A percentile compares a stretch with the other conserved stretches of the same genome.
Evolutionary conservation across 2,797 vertebrate species (phyloP).

Genomic region (Falco berigora): DNA sequence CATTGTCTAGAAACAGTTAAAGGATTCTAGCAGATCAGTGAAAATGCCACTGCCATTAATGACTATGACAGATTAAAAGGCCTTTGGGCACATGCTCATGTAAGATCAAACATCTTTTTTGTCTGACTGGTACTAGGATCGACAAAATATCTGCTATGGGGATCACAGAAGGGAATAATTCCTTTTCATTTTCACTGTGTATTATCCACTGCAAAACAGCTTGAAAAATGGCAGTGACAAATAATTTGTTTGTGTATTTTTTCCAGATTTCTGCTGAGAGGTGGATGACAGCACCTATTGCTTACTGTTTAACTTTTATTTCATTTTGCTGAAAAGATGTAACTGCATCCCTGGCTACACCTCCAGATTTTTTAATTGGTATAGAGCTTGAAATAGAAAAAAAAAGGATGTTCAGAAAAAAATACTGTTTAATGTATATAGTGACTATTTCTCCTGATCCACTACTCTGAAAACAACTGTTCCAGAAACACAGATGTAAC

Average conservation of each 20-base stretch:
- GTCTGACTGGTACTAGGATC: slow-evolving; percentile 10
- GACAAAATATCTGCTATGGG: slow-evolving; percentile 32
- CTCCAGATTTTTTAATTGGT: not conserved
- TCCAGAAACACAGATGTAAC: not conserved
- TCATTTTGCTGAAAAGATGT: not conserved
- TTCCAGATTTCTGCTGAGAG: not conserved
- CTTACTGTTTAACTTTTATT: slow-evolving; percentile 34
- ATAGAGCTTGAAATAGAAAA: not conserved
- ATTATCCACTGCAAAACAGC: slow-evolving; percentile 7
- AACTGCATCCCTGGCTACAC: not conserved
- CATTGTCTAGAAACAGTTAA: slow-evolving; percentile 35
- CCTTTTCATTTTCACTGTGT: slow-evolving; percentile 36
- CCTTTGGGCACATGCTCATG: not conserved
- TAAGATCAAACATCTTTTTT: slow-evolving; percentile 21
- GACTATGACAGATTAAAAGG: slow-evolving; percentile 25
- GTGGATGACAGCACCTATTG: not conserved
- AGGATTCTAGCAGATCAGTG: slow-evolving; percentile 17
- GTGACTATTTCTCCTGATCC: not conserved
- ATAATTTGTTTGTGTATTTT: slow-evolving; percentile 50
- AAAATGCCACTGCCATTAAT: slow-evolving; percentile 19
- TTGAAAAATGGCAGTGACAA: slow-evolving; percentile 48
- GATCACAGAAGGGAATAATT: slow-evolving; percentile 1
- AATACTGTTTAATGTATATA: rapidly evolving
- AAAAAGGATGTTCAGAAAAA: not conserved
- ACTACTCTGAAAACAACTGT: not conserved